phyloP scores from a whole-genome alignment of 2,888 invertebrate genomes.

The Cryptosula pallasiana region DNA sequence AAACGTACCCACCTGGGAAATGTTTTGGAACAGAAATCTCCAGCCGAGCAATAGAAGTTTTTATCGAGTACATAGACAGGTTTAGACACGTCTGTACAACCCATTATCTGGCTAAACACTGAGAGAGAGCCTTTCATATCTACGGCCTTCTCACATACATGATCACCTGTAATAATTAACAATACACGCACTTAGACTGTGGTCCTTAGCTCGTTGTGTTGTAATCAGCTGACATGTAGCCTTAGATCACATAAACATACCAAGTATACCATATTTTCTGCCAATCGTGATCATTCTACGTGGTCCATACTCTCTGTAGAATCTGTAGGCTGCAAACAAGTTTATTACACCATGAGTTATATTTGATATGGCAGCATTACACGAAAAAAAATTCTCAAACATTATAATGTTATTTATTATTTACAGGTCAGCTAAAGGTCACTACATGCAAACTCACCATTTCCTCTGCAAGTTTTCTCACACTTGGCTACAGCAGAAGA shows the following conservation, averaged over 20 bases:
- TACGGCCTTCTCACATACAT: not conserved
- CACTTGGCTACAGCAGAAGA: not conserved
- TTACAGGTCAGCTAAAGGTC: not conserved
- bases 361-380: too few species aligned
- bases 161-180: not conserved
- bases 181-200: too few species aligned
- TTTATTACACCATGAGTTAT: not conserved
- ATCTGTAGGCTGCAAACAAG: not conserved
- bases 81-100: not conserved
- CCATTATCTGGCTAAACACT: not conserved
- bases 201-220: too few species aligned
- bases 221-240: too few species aligned
- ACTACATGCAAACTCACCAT: too few species aligned
- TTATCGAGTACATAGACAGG: not conserved
- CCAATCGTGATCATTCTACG: not conserved
- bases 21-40: not conserved
- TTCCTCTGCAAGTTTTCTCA: not conserved
- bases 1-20: not conserved
- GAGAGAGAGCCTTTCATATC: not conserved
- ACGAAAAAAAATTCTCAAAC: too few species aligned
- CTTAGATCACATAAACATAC: too few species aligned
- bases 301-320: slow-evolving; percentile 12
- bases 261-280: not conserved
- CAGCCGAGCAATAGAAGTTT: not conserved
- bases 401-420: too few species aligned